A percentile compares a stretch with the other conserved stretches of the same genome.
Conservation (phyloP, 2,797 vertebrate species). For the Leptatherina wallacei region DNA sequence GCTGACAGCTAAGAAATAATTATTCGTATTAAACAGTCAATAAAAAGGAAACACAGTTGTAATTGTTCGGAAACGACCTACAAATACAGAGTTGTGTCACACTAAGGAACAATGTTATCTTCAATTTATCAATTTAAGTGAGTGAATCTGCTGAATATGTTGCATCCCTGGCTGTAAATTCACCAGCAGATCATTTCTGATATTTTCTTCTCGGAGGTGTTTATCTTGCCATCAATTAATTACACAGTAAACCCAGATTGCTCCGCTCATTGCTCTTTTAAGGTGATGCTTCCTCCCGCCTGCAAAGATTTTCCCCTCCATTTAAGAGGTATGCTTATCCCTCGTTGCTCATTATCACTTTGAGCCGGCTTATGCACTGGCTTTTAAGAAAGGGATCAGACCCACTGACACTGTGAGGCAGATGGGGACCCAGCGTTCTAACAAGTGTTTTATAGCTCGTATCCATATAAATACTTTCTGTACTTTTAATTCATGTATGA, state of each 20-base stretch:
- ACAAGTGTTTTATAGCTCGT: neutral
- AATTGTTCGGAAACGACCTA: too few relatives aligned
- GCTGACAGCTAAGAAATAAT: too few relatives aligned
- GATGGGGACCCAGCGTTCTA: neutral
- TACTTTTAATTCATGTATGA: neutral
- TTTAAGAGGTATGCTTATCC: neutral
- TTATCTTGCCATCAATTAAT: neutral
- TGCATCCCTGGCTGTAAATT: neutral
- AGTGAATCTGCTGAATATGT: neutral
- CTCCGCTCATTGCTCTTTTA: neutral
- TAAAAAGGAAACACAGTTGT: too few relatives aligned
- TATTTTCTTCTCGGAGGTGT: neutral
- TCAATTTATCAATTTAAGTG: neutral
- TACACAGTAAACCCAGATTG: conserved; percentile 1
- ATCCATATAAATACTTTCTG: neutral
- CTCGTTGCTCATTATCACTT: neutral
- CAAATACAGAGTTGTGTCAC: too few relatives aligned
- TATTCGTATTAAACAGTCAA: too few relatives aligned
- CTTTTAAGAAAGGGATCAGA: too few relatives aligned
- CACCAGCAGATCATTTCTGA: neutral
- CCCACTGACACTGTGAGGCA: neutral
- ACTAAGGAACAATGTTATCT: neutral
- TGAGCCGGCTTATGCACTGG: neutral
- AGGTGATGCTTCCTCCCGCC: neutral
- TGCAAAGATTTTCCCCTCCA: neutral